Evolutionary conservation across 2,113 vertebrate genomes (phyloP).

Genomic region (Melanocharis versteri): DNA sequence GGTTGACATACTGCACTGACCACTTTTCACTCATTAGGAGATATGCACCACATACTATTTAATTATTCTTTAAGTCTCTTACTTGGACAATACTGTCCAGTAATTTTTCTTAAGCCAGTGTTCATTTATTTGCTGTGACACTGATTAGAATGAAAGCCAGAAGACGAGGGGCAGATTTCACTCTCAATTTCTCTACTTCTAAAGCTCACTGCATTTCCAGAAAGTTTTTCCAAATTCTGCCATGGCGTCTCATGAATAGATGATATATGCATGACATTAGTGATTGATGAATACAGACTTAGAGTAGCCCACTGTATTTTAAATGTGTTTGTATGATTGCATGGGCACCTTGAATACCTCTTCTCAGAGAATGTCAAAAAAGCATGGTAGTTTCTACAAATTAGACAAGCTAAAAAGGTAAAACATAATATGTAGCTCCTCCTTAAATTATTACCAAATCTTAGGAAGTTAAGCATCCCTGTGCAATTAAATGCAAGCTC

Average conservation of each 20-base stretch:
- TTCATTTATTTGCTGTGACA: background rate
- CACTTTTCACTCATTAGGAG: background rate
- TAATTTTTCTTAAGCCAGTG: background rate
- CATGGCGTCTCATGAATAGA: background rate
- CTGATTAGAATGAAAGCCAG: background rate
- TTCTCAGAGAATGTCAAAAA: background rate
- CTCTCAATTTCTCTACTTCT: background rate
- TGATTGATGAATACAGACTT: background rate
- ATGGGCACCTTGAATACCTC: background rate
- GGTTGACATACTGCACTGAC: background rate
- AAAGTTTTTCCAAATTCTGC: background rate
- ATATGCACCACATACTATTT: background rate
- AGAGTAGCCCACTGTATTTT: background rate
- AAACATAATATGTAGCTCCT: background rate
- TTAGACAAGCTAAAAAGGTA: background rate
- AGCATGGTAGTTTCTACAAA: background rate
- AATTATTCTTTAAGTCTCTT: background rate
- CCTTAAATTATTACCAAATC: background rate
- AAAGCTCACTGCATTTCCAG: background rate
- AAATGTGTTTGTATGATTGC: rapidly evolving
- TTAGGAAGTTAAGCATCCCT: background rate
- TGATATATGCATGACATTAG: background rate
- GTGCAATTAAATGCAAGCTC: background rate
- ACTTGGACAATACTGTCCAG: background rate
- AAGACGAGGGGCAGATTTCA: background rate